A percentile compares a stretch with the other conserved stretches of the same genome.
phyloP scores from a whole-genome alignment of 2,113 vertebrate genomes.

The Thunnus thynnus region DNA sequence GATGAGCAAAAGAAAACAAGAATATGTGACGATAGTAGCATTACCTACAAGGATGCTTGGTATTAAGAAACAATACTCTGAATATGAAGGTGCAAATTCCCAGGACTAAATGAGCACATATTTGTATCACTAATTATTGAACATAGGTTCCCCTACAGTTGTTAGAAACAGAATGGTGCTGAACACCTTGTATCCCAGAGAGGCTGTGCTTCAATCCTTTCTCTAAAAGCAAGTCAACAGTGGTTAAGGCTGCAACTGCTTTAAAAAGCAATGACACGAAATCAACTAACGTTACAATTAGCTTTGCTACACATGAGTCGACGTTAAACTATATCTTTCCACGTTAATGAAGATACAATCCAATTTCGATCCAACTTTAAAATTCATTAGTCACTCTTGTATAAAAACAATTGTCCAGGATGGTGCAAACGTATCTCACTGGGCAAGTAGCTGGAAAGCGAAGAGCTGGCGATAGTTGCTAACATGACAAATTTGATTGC shows the following conservation, averaged over 20 bases:
- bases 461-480: constrained; percentile 10
- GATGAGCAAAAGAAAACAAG: neutral
- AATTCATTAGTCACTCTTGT: neutral
- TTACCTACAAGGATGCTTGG: neutral
- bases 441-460: neutral
- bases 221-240: neutral
- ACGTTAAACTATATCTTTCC: too few relatives aligned
- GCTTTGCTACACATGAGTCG: neutral
- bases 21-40: too few relatives aligned
- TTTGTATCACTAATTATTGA: neutral
- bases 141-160: neutral
- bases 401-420: neutral
- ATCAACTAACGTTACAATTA: neutral
- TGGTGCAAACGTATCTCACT: neutral
- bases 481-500: neutral
- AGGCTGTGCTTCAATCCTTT: too few relatives aligned
- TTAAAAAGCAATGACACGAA: neutral
- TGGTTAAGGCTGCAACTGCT: neutral
- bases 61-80: neutral
- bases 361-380: neutral
- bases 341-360: too few relatives aligned
- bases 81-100: too few relatives aligned
- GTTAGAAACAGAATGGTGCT: neutral
- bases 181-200: too few relatives aligned
- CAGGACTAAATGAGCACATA: neutral